Base-by-base conservation (phyloP, 2,113 vertebrate species). In the Aramus guarauna region DNA sequence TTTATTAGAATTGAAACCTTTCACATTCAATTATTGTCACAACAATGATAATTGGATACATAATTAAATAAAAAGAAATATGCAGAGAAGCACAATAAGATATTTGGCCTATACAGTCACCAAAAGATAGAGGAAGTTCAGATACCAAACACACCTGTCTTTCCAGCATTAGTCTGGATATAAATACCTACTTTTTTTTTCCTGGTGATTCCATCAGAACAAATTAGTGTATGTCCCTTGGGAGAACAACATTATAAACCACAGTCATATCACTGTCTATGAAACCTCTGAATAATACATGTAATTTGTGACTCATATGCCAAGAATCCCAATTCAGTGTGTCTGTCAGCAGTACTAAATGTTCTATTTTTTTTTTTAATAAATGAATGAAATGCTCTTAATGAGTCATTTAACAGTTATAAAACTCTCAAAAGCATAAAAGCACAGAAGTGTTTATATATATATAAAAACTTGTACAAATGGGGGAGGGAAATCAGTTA, bases 231-330 rank as follows among this genome's bases (percentile, higher is more conserved):
- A 50, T 41, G 29, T 67, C 93, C 56, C 90, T 78, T 83, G 86
- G 48, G 91, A 92, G 29, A 87, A 19, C 29, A 63, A 22, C 18
- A 32, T 90, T 94, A 80, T 88, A 88, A 92, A 84, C 85, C 77
- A 39, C 68, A 86, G 56, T 88, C 72, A 8, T 74, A 86, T 60
- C 41, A 4, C 58, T 90, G 48, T 19, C 87, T 95, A 58, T 53
- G 74, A 85, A 93, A 85, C 62, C 45, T 95, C 85, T 94, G 93
- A 97, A 95, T 95, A 93, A 96, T 87, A 86, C 82, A 94, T 93
- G 90, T 26, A 94, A 91, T 83, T 84, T 87, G 81, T 96, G 92
- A 95, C 52, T 97, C 76, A 81, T 50, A 47, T 34, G 79, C 48
- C 45, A 95, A 87, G 79, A 95, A 93, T 91, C 63, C 37, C 36